These are phyloP conservation scores for Diarsia dahlii DNA, from an alignment of 2,888 invertebrate genomes.

Conservation along the genomic window DNA sequence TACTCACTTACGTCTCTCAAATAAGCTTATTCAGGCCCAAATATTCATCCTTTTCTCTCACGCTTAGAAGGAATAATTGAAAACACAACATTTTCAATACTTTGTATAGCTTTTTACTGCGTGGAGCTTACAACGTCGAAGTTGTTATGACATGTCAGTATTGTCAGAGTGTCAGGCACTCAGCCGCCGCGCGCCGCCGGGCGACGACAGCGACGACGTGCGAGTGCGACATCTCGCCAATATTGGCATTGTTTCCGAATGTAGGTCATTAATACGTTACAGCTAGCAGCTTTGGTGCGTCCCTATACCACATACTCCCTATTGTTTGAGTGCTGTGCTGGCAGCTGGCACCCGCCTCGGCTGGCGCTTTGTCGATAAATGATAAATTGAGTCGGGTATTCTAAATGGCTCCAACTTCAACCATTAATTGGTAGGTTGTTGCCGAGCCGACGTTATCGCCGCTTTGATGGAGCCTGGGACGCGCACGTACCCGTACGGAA, in stretches of 20 bases:
- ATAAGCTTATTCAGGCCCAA: no score
- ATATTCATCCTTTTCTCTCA: background rate
- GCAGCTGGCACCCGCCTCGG: background rate
- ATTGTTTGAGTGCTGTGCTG: slow-evolving; percentile 26
- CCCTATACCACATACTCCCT: no score
- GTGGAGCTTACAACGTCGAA: background rate
- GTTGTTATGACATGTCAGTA: slow-evolving; percentile 12
- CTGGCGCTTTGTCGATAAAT: background rate
- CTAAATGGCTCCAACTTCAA: background rate
- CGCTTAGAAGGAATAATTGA: background rate
- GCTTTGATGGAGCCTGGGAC: background rate
- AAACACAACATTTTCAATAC: background rate
- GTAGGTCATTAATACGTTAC: slow-evolving; percentile 17
- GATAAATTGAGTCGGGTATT: background rate
- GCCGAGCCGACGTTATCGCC: slow-evolving; percentile 11
- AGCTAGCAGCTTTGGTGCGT: slow-evolving; percentile 11
- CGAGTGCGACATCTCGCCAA: slow-evolving; percentile 20
- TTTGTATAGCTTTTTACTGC: background rate
- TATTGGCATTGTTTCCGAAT: slow-evolving; percentile 32
- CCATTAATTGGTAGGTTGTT: background rate
- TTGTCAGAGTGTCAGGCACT: background rate
- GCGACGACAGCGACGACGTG: slow-evolving; percentile 5
- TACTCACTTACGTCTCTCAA: no score
- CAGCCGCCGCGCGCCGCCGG: background rate
- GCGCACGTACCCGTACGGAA: slow-evolving; percentile 25